Evolutionary conservation across 1,140 invertebrate species (phyloP).

Genomic region (Steinernema khuongi): DNA sequence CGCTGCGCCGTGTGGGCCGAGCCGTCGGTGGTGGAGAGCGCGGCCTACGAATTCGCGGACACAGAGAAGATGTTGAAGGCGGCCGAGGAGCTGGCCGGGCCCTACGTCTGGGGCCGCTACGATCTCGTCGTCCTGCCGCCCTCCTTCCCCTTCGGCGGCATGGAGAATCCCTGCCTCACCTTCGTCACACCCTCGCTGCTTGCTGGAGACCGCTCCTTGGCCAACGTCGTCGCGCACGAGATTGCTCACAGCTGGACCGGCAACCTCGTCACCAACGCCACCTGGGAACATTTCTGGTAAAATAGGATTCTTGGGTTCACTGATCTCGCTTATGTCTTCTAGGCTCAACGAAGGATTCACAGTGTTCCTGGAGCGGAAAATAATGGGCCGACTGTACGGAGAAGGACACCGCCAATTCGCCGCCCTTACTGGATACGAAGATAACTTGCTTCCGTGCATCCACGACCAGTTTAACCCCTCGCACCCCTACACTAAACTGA

Average conservation of each 20-base stretch:
- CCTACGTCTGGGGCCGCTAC: constrained; percentile 66
- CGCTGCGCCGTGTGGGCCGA: constrained; percentile 82
- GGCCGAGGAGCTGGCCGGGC: constrained; percentile 68
- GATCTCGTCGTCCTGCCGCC: constrained; percentile 85
- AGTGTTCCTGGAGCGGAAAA: constrained; percentile 82
- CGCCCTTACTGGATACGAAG: constrained; percentile 71
- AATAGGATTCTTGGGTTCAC: constrained; percentile 23
- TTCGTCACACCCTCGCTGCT: constrained; percentile 81
- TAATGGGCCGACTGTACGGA: constrained; percentile 68
- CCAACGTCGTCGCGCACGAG: constrained; percentile 84
- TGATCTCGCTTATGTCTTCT: constrained; percentile 24
- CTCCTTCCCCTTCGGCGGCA: constrained; percentile 87
- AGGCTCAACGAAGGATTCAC: constrained; percentile 90
- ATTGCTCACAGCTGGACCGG: constrained; percentile 94
- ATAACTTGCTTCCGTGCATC: constrained; percentile 54
- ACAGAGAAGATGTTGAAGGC: constrained; percentile 76
- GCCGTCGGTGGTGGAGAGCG: constrained; percentile 73
- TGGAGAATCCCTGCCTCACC: constrained; percentile 94
- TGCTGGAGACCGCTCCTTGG: constrained; percentile 67
- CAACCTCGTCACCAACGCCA: constrained; percentile 84
- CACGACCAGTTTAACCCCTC: constrained; percentile 61
- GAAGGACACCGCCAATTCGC: constrained; percentile 71
- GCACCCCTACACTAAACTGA: constrained; percentile 69
- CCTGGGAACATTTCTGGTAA: constrained; percentile 88
- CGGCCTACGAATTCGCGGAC: constrained; percentile 62